phyloP scores from a whole-genome alignment of 2,113 vertebrate species.

The Thryonomys swinderianus region DNA sequence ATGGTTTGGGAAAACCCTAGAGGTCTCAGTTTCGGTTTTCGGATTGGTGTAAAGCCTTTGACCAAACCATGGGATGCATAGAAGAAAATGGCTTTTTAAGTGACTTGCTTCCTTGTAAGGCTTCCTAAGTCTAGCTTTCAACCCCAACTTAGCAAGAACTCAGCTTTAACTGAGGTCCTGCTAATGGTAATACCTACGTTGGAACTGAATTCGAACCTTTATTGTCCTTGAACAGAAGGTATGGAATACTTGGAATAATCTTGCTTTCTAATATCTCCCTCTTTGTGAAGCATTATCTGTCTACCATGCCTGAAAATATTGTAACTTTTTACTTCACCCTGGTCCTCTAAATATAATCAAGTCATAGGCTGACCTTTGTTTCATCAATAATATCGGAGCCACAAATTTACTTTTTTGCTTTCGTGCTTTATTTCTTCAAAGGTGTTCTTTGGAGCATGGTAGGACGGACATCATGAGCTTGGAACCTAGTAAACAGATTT shows the following conservation, averaged over 20 bases:
- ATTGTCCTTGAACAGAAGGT: not conserved
- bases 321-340: not conserved
- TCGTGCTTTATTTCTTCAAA: slow-evolving; percentile 5
- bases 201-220: not conserved
- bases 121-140: not conserved
- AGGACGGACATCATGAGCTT: not conserved
- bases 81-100: slow-evolving; percentile 34
- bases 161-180: slow-evolving; percentile 2
- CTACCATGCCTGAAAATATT: no score
- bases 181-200: not conserved
- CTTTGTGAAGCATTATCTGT: not conserved
- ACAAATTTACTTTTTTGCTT: not conserved
- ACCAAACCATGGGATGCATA: not conserved
- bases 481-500: not conserved
- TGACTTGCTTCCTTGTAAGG: slow-evolving; percentile 6
- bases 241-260: not conserved
- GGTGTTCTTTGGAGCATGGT: not conserved
- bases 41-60: not conserved
- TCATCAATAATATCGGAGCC: not conserved
- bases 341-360: not conserved
- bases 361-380: not conserved
- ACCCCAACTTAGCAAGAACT: not conserved
- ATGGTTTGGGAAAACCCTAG: not conserved
- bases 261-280: not conserved
- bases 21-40: no score